Percentiles rank a stretch among this genome's conserved stretches.
Evolutionary conservation across 1,140 invertebrate genomes (phyloP).

Genomic region (Pogonognathellus flavescens): DNA sequence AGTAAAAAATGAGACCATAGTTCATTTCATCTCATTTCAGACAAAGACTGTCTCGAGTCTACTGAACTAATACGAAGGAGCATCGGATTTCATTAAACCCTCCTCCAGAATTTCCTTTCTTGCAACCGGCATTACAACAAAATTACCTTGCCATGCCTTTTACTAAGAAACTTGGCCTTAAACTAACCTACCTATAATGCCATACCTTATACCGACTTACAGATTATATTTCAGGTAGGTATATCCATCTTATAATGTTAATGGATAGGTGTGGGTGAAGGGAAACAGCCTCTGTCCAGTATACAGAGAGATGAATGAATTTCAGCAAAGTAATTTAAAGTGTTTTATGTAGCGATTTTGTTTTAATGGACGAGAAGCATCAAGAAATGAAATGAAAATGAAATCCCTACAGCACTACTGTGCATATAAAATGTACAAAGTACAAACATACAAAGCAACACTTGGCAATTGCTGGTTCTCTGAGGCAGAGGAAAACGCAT

Average conservation of each 20-base stretch:
- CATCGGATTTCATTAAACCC: conserved; percentile 27
- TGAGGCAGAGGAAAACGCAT: neutral
- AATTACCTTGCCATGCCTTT: conserved; percentile 24
- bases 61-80: neutral
- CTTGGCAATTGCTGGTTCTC: neutral
- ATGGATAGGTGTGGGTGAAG: neutral
- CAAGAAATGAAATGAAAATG: too few relatives aligned
- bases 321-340: conserved; percentile 39
- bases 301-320: conserved; percentile 16
- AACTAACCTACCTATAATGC: too few relatives aligned
- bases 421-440: neutral
- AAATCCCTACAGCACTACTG: neutral
- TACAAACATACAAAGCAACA: neutral
- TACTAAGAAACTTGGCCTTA: neutral
- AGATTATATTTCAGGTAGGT: too few relatives aligned
- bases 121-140: conserved; percentile 16
- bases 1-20: neutral
- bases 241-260: too few relatives aligned
- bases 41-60: neutral
- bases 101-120: conserved; percentile 48
- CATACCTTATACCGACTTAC: too few relatives aligned
- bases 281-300: neutral
- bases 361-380: neutral
- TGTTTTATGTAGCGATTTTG: conserved; percentile 45
- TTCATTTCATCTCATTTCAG: neutral